Conservation (phyloP, 2,113 vertebrate genomes). For the Mesoclemmys tuberculata region DNA sequence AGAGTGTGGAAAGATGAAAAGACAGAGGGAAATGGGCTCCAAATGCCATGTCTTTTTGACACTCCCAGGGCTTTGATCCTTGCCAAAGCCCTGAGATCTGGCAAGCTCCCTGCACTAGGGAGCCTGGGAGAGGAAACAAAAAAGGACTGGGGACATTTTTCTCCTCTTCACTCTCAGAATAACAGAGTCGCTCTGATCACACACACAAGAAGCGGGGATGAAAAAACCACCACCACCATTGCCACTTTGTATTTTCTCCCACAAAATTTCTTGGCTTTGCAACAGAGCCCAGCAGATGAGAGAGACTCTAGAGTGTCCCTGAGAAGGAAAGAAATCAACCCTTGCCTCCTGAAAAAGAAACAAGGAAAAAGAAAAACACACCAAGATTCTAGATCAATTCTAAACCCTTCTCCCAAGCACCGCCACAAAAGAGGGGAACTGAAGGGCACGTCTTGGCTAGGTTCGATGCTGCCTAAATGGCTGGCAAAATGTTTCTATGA, state of each 20-base stretch:
- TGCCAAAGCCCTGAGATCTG: background rate
- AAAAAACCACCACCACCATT: background rate
- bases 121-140: background rate
- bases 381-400: background rate
- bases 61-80: background rate
- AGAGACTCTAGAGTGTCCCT: background rate
- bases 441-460: background rate
- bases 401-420: background rate
- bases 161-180: background rate
- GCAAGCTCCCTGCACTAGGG: background rate
- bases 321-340: background rate
- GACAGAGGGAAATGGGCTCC: background rate
- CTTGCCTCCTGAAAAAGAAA: background rate
- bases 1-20: fast-evolving
- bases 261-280: background rate
- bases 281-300: background rate
- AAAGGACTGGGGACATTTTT: fast-evolving
- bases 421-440: background rate
- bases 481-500: background rate
- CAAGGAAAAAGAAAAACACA: background rate
- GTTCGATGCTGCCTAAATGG: background rate
- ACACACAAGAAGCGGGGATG: background rate
- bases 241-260: background rate
- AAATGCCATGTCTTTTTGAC: background rate
- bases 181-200: background rate